Evolutionary conservation across 2,888 invertebrate genomes (phyloP).

Genomic region (Pseudococcus jackbeardsleyi): DNA sequence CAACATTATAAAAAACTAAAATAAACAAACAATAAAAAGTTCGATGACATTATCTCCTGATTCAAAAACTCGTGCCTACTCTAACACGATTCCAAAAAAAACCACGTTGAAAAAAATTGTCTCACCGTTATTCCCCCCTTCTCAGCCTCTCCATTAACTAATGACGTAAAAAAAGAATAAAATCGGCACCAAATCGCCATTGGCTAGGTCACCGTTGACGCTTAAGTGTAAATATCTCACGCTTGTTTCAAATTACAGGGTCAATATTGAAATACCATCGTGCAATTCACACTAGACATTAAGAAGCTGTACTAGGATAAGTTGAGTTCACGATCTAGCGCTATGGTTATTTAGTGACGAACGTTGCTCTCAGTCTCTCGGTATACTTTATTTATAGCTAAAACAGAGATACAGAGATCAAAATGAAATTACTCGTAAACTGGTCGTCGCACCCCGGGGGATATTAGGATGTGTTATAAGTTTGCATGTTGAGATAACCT

Average conservation of each 20-base stretch:
- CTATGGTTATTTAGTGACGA: not conserved
- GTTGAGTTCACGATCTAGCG: not conserved
- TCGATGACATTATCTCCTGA: no score
- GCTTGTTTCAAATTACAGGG: constrained; percentile 30
- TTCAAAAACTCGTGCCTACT: no score
- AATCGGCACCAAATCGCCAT: not conserved
- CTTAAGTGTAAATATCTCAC: not conserved
- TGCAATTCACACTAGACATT: not conserved
- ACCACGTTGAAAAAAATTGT: not conserved
- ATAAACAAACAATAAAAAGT: no score
- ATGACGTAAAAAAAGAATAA: not conserved
- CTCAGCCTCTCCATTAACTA: not conserved
- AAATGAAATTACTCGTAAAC: constrained; percentile 32
- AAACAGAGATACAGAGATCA: not conserved
- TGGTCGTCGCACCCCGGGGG: not conserved
- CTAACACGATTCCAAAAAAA: not conserved
- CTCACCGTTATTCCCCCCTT: not conserved
- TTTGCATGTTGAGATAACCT: constrained; percentile 32
- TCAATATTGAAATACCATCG: constrained; percentile 32
- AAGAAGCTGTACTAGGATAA: not conserved
- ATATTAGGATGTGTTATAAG: constrained; percentile 12
- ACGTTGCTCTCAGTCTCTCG: not conserved
- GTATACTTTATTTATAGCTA: not conserved
- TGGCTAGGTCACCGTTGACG: constrained; percentile 1
- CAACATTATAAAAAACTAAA: no score